Base-by-base conservation (phyloP, 2,888 invertebrate species). In the Auanema freiburgensis region DNA sequence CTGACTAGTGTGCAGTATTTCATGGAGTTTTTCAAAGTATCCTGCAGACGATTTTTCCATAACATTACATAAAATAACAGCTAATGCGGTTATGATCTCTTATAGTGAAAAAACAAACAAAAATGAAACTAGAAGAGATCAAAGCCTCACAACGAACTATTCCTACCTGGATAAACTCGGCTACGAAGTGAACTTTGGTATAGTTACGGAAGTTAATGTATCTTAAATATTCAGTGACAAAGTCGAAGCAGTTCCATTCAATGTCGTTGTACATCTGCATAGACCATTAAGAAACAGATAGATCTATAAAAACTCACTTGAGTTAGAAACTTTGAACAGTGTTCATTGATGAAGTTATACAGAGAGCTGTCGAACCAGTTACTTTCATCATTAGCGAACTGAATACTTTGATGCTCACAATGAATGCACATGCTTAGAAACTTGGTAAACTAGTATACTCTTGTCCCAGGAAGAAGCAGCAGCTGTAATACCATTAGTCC, bases 161-260 rank as follows among this genome's bases (percentile, higher is more conserved):
- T n/a, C 23, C 2, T 24, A 58, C 58, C 49, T 59, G 59, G 14
- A 62, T 57, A 41, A 69, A 67, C 33, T 72, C 66, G 10, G 58
- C 46, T 2, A 66, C 62, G 43, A 72, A 72, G 42, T 67, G 59
- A 0, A 61, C 41, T 58, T 67, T 69, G 4, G 57, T 49, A 43
- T 67, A 69, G 25, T 58, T 49, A 11, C 67, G 57, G 24, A 56
- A 72, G 33, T 66, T 60, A 21, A 67, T 67, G 41, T 49, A 67
- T 56, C 59, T 62, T 40, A 72, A 18, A 43, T 66, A 72, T 42
- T 69, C 65, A 50, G 66, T 25, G 1, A 67, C 66, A 41, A 69
- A 69, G 44, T 69, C 67, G 43, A 69, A 72, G 21, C 72, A 72
- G 53, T 69, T 72, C 67, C 67, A 69, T 5, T 59, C 62, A 12